Evolutionary conservation across 2,888 invertebrate species (phyloP).

Genomic region (Chrysolina oricalcia): DNA sequence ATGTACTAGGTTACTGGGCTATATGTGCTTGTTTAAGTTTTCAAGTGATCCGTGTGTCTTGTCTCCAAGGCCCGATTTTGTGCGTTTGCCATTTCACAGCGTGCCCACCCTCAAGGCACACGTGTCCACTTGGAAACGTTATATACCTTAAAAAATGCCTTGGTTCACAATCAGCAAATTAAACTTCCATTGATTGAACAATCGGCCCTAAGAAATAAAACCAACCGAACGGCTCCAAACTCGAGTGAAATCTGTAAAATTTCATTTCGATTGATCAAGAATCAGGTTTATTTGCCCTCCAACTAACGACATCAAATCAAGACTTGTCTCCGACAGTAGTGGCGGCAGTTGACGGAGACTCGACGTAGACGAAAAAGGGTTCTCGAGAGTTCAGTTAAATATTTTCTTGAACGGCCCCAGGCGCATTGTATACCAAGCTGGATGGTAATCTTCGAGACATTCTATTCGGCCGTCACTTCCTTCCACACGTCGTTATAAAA

Average conservation of each 20-base stretch:
- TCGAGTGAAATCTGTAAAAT: background rate
- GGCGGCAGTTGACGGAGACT: background rate
- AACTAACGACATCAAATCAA: slow-evolving; percentile 24
- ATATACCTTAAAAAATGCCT: too few relatives aligned
- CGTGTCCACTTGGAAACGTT: too few relatives aligned
- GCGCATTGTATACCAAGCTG: slow-evolving; percentile 14
- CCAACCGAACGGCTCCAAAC: background rate
- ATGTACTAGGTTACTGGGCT: too few relatives aligned
- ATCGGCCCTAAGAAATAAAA: too few relatives aligned
- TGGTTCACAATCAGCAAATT: too few relatives aligned
- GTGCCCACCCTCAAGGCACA: too few relatives aligned
- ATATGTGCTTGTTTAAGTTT: too few relatives aligned
- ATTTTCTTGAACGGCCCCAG: slow-evolving; percentile 19
- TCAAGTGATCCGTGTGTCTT: too few relatives aligned
- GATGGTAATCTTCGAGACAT: slow-evolving; percentile 30
- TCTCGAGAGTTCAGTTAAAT: slow-evolving; percentile 26
- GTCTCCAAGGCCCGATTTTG: too few relatives aligned
- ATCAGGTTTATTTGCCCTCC: slow-evolving; percentile 22
- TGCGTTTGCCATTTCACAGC: too few relatives aligned
- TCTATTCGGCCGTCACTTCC: slow-evolving; percentile 45
- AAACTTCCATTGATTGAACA: too few relatives aligned
- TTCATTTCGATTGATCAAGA: background rate
- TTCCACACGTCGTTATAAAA: slow-evolving; percentile 29
- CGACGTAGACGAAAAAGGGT: slow-evolving; percentile 20
- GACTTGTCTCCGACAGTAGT: slow-evolving; percentile 25